Evolutionary conservation across 2,113 vertebrate species (phyloP), one percentile per base, ranked within the genome.

Genomic region (Verasper variegatus): DNA sequence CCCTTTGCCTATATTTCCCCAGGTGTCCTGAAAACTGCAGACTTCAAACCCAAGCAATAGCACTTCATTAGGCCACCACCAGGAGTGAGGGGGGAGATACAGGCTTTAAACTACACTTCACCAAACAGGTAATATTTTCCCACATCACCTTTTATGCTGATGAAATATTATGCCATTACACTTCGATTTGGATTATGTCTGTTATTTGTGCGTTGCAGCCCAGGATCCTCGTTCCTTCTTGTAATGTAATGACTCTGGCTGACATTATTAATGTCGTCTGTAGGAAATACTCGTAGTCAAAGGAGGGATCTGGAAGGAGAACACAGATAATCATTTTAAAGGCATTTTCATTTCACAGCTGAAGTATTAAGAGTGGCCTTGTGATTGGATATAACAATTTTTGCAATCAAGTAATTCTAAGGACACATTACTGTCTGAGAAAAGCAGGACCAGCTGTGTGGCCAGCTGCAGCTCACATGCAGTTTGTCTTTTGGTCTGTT

Each of bases 21-120:
- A 95, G 94, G 91, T 86, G 76, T 91, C 86, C 83, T 89, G 81
- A 91, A 83, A 87, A 61, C 76, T 71, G 68, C 70, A 82, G 47
- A 83, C 68, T 78, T 80, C 78, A 88, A 0, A 51, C 80, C 54
- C 54, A 83, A 73, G 64, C 78, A 74, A 78, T 56, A 82, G 54
- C 74, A 80, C 80, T 76, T 54, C 51, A n/a, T 9, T 71, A 51
- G 87, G 60, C 78, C 35, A 72, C 80, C 64, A 55, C 72, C 20
- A 63, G 68, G 86, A 79, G 66, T 71, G 75, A 80, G 51, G 76
- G 49, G 74, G 55, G 45, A 80, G 58, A 79, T 51, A 72, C 59
- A 81, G 54, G 65, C 74, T 84, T 86, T 71, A 71, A 82, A 67
- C 71, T 74, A 72, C 80, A 68, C 63, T 71, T 81, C 77, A 76